Base-by-base conservation (phyloP, 2,888 invertebrate species). In the Noctua janthina region DNA sequence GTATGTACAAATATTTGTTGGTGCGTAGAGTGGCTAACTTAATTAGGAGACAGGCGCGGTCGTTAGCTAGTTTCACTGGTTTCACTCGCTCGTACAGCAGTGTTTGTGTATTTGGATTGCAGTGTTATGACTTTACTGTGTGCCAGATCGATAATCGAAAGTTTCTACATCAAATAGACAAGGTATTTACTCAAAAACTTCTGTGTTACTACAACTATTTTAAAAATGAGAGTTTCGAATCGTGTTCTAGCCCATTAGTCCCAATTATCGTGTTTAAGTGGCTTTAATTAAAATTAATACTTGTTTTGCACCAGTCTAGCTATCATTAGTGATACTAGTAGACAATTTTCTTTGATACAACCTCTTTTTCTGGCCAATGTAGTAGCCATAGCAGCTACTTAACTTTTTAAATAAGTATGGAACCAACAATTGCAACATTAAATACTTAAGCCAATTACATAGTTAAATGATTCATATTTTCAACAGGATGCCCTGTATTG, bases 41-140 rank as follows among this genome's bases (percentile, higher is more conserved):
- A 94, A 95, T 96, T 95, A 95, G 91, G 85, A 88, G 78, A 74
- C 85, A 90, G 88, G 87, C 87, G 88, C 89, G 88, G 86, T 78
- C 79, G 87, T 69, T 49, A 73, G 35, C 71, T 74, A 83, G 69
- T 91, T 89, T 90, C 88, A 81, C 88, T 84, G 75, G 79, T 83
- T 84, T 79, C 78, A 76, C 73, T 85, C 83, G 76, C 81, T 87
- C 70, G 68, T 72, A 13, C n/a, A 67, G 39, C 39, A 87, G 88
- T 90, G 88, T 92, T 92, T 91, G 90, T 92, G 92, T 92, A 88
- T 91, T 91, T 92, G 93, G 92, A 93, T 93, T 93, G 93, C 93
- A 92, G 92, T 93, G 93, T 91, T 89, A 89, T 92, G 91, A 77
- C 79, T 85, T 84, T 88, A 87, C 84, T 81, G 86, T 88, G 88